A percentile compares a stretch with the other conserved stretches of the same genome.
Conservation (phyloP, 2,888 invertebrate species). For the Hypolimnas misippus region DNA sequence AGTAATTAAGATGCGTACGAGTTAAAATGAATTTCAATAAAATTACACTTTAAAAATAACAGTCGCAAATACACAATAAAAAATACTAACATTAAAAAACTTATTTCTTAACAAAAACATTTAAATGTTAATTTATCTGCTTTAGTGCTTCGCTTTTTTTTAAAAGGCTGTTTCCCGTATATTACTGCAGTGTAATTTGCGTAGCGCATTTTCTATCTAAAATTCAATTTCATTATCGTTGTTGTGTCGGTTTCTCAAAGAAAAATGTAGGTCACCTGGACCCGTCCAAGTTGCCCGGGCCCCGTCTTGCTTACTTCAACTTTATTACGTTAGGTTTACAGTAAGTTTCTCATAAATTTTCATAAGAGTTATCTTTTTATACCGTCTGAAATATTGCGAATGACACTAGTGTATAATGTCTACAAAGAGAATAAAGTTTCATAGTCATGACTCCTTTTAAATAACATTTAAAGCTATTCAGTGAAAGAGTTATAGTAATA, state of each 20-base stretch:
- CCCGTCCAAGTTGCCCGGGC: slow-evolving; percentile 20
- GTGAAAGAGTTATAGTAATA: background rate
- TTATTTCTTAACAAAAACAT: no score
- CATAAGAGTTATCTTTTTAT: background rate
- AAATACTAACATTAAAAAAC: no score
- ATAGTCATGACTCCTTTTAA: background rate
- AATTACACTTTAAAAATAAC: no score
- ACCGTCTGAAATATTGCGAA: slow-evolving; percentile 5
- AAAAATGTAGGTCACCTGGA: slow-evolving; percentile 33
- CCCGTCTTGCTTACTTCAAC: slow-evolving; percentile 26
- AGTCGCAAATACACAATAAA: no score
- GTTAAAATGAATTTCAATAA: no score
- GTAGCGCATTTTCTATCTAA: slow-evolving; percentile 23
- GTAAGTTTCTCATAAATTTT: slow-evolving; percentile 14
- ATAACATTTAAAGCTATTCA: slow-evolving; percentile 3
- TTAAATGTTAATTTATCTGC: no score
- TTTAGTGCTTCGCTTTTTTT: background rate
- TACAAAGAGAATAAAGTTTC: slow-evolving; percentile 10
- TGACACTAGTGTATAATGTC: background rate
- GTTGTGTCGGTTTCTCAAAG: slow-evolving; percentile 16
- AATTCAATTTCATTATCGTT: slow-evolving; percentile 37
- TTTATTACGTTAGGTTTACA: slow-evolving; percentile 30
- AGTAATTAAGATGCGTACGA: no score
- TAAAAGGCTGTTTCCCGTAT: background rate
- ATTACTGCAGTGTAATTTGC: background rate